Evolutionary conservation across 2,888 invertebrate genomes (phyloP), one percentile per base, ranked within the genome.

Genomic region (Stomorhina lunata): DNA sequence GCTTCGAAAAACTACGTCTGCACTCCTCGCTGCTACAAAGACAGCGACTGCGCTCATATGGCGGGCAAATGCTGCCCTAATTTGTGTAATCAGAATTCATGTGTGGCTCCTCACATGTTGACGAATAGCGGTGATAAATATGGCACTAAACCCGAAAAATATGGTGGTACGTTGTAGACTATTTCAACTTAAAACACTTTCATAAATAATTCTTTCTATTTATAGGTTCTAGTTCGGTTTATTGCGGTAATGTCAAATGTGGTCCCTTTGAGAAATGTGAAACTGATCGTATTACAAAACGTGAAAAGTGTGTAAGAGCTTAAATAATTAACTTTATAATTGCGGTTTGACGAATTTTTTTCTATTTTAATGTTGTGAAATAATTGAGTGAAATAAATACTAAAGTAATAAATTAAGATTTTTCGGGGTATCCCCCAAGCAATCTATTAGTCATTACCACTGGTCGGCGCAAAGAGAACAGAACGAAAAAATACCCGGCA

Each of bases 161-260:
- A 82, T 75, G 79, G 81, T 82, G 32, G 71, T 5, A 12, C 25
- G 3, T 45, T 6, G 2, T 20, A n/a, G n/a, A n/a, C n/a, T n/a
- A n/a, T n/a, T n/a, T n/a, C n/a, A n/a, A n/a, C n/a, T n/a, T n/a
- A n/a, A n/a, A n/a, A n/a, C n/a, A n/a, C n/a, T n/a, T n/a, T n/a
- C n/a, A n/a, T n/a, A n/a, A n/a, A n/a, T n/a, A n/a, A 1, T 25
- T 61, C 20, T 40, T 10, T 61, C 34, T 45, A 1, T 25, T 32
- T 68, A 20, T 17, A 79, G 78, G 50, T 37, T 92, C 91, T 1
- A 88, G 92, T 3, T 93, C 93, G 0, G 90, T 92, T 0, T 94
- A 93, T 87, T 95, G 95, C 86, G 93, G 93, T 84, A 94, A 94
- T 85, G 92, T 93, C n/a, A 94, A 94, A 87, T 95, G 95, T 87